Conservation (phyloP, 2,888 invertebrate genomes). For the Microplitis manilae region DNA sequence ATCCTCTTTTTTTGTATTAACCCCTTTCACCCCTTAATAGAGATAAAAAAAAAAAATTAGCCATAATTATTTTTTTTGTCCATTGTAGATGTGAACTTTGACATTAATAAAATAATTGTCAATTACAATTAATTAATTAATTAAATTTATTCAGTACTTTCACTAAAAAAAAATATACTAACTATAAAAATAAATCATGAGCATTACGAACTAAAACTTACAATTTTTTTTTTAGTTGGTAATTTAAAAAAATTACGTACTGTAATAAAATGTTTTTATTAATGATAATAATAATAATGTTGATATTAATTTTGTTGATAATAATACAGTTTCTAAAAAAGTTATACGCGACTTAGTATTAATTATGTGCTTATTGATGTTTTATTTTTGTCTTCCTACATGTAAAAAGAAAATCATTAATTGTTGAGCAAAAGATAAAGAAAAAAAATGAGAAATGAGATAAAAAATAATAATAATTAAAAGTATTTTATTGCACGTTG, state of each 20-base stretch:
- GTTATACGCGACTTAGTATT: background rate
- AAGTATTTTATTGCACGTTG: constrained; percentile 28
- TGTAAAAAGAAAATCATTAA: background rate
- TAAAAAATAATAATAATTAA: constrained; percentile 6
- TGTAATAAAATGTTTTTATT: background rate
- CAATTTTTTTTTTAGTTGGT: background rate
- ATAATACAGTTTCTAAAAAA: background rate
- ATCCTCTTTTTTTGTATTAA: too few relatives aligned
- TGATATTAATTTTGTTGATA: background rate
- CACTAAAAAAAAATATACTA: background rate
- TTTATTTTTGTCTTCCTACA: background rate
- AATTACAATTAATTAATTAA: background rate
- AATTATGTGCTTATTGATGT: background rate
- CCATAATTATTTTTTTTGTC: background rate
- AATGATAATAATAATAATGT: background rate
- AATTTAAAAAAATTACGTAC: background rate
- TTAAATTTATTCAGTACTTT: background rate
- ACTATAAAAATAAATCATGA: background rate
- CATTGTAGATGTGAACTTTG: background rate
- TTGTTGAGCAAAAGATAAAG: background rate
- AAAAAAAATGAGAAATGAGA: background rate
- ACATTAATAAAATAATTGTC: background rate
- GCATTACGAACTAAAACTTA: background rate
- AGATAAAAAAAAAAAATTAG: background rate
- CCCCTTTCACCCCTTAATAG: background rate